A percentile compares a stretch with the other conserved stretches of the same genome.
These are phyloP conservation scores for Platycheirus rosarum DNA, from an alignment of 2,888 invertebrate species.

Conservation along the genomic window DNA sequence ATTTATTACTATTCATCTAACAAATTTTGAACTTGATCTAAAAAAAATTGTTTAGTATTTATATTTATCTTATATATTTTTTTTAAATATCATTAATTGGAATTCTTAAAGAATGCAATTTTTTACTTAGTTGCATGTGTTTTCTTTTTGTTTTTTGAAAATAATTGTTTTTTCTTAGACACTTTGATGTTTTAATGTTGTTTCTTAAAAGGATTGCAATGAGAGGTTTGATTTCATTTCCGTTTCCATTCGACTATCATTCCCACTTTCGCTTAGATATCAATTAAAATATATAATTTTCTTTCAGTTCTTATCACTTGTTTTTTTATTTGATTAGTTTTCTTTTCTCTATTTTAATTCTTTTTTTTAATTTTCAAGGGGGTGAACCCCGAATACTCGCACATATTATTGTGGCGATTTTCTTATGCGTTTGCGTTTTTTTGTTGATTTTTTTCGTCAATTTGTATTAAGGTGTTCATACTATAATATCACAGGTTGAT, in stretches of 20 bases:
- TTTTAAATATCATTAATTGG: conserved; percentile 64
- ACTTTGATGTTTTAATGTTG: conserved; percentile 64
- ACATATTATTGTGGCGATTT: conserved; percentile 59
- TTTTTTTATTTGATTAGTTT: conserved; percentile 57
- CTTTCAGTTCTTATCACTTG: conserved; percentile 67
- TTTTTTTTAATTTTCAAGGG: conserved; percentile 16
- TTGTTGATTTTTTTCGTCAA: conserved; percentile 60
- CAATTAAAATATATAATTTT: conserved; percentile 61
- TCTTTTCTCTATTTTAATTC: too few relatives aligned
- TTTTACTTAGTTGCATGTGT: conserved; percentile 27
- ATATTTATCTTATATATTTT: conserved; percentile 58
- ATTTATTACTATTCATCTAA: conserved; percentile 35
- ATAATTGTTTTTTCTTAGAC: conserved; percentile 72
- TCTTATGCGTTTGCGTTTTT: conserved; percentile 70
- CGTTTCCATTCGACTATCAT: conserved; percentile 15
- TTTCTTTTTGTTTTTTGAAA: conserved; percentile 47
- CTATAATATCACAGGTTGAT: conserved; percentile 79
- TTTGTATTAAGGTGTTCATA: conserved; percentile 77
- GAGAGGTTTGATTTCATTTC: conserved; percentile 24
- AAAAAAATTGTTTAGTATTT: conserved; percentile 41
- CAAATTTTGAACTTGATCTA: conserved; percentile 60
- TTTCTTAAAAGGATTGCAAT: conserved; percentile 31
- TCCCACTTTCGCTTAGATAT: conserved; percentile 36
- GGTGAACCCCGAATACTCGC: conserved; percentile 33
- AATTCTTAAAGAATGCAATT: conserved; percentile 57